Evolutionary conservation across 2,888 invertebrate species (phyloP), one percentile per base, ranked within the genome.

Genomic region (Terebella lapidaria): DNA sequence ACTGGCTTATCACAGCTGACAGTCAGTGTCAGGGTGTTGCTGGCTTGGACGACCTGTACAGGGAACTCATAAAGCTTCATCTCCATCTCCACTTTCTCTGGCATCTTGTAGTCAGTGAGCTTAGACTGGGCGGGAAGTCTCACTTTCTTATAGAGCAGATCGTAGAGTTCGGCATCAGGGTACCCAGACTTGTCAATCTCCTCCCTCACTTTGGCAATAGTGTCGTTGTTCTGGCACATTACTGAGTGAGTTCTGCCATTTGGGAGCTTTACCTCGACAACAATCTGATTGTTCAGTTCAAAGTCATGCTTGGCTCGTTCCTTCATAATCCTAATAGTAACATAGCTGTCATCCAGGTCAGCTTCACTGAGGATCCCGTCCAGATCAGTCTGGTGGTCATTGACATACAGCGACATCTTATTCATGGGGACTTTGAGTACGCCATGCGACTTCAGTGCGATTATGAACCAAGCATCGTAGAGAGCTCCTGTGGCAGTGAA

Each of bases 11-110:
- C 56, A 3, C 3, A 3, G n/a, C 29, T 10, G n/a, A 24, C 56
- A 22, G 30, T 3, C 10, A 59, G 4, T 10, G 10, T 29, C 2
- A 28, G 15, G 5, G 28, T n/a, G 5, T 47, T 49, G 3, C 30
- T 18, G 5, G 25, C 51, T n/a, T 47, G 28, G 18, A 24, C 35
- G 24, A 56, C 49, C 3, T 22, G 5, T 2, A 59, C 42, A 18
- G 59, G 59, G 27, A 59, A 59, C 29, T 46, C 49, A n/a, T 28
- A 18, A 2, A 59, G 29, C 29, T 28, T 56, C 3, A 59, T 2
- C 47, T 59, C 45, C 29, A n/a, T n/a, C n/a, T n/a, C n/a, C n/a
- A 59, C 30, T 5, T n/a, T 25, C 3, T 24, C 22, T 22, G 15
- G 18, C 2, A 59, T 18, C 18, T 59, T 46, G 42, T 49, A 56